Conservation (phyloP, 2,113 vertebrate species). For the rat (Rattus norvegicus) region GRCr8 NC_086025.1:64514001-64514500, state of each 20-base stretch:
- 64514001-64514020: background rate
- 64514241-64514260: background rate
- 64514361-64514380: slow-evolving; percentile 12
- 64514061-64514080: background rate
- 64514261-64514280: slow-evolving; percentile 29
- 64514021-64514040: too few relatives aligned
- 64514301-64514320: background rate
- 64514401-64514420: background rate
- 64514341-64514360: slow-evolving; percentile 49
- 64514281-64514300: background rate
- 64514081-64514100: background rate
- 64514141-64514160: background rate
- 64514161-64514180: slow-evolving; percentile 9
- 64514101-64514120: background rate
- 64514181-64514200: slow-evolving; percentile 23
- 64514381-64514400: background rate
- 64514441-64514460: background rate
- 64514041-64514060: background rate
- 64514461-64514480: background rate
- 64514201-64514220: background rate
- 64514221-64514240: background rate
- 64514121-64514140: background rate
- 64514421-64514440: background rate
- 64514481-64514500: background rate
- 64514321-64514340: background rate